Evolutionary conservation across 2,888 invertebrate species (phyloP).

Genomic region (Acleris cristana): DNA sequence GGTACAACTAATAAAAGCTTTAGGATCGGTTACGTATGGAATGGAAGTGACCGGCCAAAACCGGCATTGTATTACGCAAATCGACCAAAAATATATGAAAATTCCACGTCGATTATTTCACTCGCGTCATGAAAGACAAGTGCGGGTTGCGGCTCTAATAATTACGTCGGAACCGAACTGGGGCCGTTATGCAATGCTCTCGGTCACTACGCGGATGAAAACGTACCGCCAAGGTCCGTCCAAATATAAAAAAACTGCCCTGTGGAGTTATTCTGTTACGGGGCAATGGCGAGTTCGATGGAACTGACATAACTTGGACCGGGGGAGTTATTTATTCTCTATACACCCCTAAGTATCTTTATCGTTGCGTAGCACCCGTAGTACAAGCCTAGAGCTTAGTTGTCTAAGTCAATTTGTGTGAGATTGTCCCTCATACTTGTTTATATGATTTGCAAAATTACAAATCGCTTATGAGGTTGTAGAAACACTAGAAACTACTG

Average conservation of each 20-base stretch:
- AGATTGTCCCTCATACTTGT: too few relatives aligned
- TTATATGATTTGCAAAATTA: too few relatives aligned
- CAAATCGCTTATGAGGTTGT: too few relatives aligned
- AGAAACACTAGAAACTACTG: too few relatives aligned
- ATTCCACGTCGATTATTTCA: constrained; percentile 60
- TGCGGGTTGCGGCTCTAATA: constrained; percentile 60
- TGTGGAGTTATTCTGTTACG: too few relatives aligned
- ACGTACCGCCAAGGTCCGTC: constrained; percentile 50
- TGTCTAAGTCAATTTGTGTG: too few relatives aligned
- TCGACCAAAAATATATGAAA: constrained; percentile 62
- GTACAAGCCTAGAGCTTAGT: too few relatives aligned
- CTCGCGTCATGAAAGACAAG: constrained; percentile 64
- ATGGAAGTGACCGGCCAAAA: constrained; percentile 42
- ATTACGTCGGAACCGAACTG: constrained; percentile 58
- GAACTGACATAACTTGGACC: too few relatives aligned
- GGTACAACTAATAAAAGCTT: constrained; percentile 32
- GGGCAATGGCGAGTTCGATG: too few relatives aligned
- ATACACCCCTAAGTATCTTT: too few relatives aligned
- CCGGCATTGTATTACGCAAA: constrained; percentile 59
- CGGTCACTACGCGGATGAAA: constrained; percentile 55
- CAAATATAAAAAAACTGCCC: constrained; percentile 38
- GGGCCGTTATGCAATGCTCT: constrained; percentile 63
- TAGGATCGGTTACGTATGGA: constrained; percentile 33
- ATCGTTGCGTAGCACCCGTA: too few relatives aligned
- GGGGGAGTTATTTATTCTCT: too few relatives aligned